phyloP scores from a whole-genome alignment of 2,888 invertebrate genomes.

The Eristalis intricaria region DNA sequence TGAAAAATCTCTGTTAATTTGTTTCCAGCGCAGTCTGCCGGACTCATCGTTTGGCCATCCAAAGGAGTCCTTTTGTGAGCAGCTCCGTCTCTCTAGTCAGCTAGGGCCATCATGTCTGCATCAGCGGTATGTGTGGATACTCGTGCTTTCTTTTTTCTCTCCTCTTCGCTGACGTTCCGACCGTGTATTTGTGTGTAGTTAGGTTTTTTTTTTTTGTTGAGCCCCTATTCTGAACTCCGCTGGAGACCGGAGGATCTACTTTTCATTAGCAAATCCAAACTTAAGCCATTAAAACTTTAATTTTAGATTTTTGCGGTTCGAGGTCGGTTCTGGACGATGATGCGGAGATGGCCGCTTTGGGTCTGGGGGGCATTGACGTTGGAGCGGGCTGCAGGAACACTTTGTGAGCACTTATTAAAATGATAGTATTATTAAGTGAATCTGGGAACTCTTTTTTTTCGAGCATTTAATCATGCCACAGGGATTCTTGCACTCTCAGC shows the following conservation, averaged over 20 bases:
- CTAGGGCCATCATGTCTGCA: slow-evolving; percentile 30
- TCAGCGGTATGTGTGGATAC: slow-evolving; percentile 15
- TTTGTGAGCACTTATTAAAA: slow-evolving; percentile 43
- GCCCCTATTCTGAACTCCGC: not conserved
- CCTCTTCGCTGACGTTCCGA: not conserved
- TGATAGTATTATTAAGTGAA: slow-evolving; percentile 48
- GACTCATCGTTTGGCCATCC: slow-evolving; percentile 46
- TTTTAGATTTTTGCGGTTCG: slow-evolving; percentile 48
- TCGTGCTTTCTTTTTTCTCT: not conserved
- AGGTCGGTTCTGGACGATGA: not conserved
- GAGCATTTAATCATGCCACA: slow-evolving; percentile 10
- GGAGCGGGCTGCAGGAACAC: not conserved
- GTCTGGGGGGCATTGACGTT: slow-evolving; percentile 11
- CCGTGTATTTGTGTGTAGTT: slow-evolving; percentile 5
- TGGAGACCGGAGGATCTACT: slow-evolving; percentile 39
- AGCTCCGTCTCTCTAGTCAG: not conserved
- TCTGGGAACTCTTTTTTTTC: slow-evolving; percentile 17
- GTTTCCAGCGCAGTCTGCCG: slow-evolving; percentile 42
- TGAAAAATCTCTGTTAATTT: slow-evolving; percentile 70
- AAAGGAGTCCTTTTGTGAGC: slow-evolving; percentile 30
- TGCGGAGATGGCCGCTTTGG: not conserved
- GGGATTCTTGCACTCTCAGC: slow-evolving; percentile 23
- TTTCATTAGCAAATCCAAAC: slow-evolving; percentile 63
- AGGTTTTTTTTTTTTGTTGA: not conserved
- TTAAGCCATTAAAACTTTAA: slow-evolving; percentile 63